These are phyloP conservation scores for Ptiloglossa arizonensis DNA, from an alignment of 1,140 invertebrate species.

Conservation along the genomic window DNA sequence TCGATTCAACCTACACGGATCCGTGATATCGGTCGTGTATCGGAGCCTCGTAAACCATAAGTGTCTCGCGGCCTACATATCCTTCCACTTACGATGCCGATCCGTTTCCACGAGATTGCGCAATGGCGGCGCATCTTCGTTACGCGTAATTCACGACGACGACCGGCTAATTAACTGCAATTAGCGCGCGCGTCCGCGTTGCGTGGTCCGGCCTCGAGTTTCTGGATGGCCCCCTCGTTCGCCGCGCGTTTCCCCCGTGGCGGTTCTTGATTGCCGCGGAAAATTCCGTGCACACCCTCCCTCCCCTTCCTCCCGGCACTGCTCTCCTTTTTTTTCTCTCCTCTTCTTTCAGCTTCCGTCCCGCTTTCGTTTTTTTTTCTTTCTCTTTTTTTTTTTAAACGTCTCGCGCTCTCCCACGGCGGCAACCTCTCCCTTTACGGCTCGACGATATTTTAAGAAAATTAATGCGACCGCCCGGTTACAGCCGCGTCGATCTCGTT, in stretches of 20 bases:
- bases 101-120: slow-evolving; percentile 27
- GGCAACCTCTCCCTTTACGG: not conserved
- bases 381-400: not conserved
- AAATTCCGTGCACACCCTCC: not conserved
- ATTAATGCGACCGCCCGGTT: slow-evolving; percentile 42
- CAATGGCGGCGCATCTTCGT: slow-evolving; percentile 50
- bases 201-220: slow-evolving; percentile 16
- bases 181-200: slow-evolving; percentile 47
- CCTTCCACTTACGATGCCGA: not conserved
- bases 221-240: not conserved
- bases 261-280: not conserved
- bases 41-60: too few species aligned
- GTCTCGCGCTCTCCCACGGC: not conserved
- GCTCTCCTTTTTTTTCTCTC: too few species aligned
- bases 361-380: not conserved
- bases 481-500: slow-evolving; percentile 39
- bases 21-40: too few species aligned
- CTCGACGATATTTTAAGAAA: slow-evolving; percentile 37
- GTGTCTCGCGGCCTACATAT: too few species aligned
- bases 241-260: not conserved
- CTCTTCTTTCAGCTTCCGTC: not conserved
- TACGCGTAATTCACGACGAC: slow-evolving; percentile 55
- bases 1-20: too few species aligned
- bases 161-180: slow-evolving; percentile 69
- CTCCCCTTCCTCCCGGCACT: not conserved